Evolutionary conservation across 2,888 invertebrate species (phyloP).

Genomic region (Bellardia pandia): DNA sequence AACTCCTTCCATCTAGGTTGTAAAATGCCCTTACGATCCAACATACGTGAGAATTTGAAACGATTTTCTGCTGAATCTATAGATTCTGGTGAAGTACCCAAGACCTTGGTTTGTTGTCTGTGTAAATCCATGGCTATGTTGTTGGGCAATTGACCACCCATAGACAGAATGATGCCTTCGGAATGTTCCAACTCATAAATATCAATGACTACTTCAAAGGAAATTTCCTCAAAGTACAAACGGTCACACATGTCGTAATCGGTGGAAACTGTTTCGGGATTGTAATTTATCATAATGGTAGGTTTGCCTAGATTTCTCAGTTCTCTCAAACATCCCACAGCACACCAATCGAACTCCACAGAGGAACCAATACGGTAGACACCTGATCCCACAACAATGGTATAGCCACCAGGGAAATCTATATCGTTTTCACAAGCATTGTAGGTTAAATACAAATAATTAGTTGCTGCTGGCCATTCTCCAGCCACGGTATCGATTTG

Average conservation of each 20-base stretch:
- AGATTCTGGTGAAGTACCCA: constrained; percentile 97
- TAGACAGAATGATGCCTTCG: constrained; percentile 96
- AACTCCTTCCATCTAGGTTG: constrained; percentile 99
- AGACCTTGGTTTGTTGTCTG: constrained; percentile 93
- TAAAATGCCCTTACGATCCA: constrained; percentile 96
- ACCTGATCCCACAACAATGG: constrained; percentile 97
- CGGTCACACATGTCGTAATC: constrained; percentile 99
- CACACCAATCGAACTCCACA: constrained; percentile 99
- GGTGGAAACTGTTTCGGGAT: constrained; percentile 99
- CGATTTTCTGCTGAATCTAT: constrained; percentile 99
- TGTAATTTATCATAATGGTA: constrained; percentile 99
- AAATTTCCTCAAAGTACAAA: constrained; percentile 99
- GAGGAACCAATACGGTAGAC: constrained; percentile 99
- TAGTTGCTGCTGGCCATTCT: constrained; percentile 99
- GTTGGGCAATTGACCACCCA: constrained; percentile 99
- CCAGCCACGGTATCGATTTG: constrained; percentile 99
- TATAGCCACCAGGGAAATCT: constrained; percentile 90
- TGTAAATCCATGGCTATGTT: constrained; percentile 99
- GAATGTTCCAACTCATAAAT: constrained; percentile 97
- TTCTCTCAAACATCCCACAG: constrained; percentile 97
- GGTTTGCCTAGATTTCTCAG: constrained; percentile 93
- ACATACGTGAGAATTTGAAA: constrained; percentile 98
- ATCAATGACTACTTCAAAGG: constrained; percentile 99
- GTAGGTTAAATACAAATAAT: constrained; percentile 99
- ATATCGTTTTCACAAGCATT: constrained; percentile 94